These are phyloP conservation scores for Gorsachius goisagi DNA, from an alignment of 2,113 vertebrate genomes.

Conservation along the genomic window DNA sequence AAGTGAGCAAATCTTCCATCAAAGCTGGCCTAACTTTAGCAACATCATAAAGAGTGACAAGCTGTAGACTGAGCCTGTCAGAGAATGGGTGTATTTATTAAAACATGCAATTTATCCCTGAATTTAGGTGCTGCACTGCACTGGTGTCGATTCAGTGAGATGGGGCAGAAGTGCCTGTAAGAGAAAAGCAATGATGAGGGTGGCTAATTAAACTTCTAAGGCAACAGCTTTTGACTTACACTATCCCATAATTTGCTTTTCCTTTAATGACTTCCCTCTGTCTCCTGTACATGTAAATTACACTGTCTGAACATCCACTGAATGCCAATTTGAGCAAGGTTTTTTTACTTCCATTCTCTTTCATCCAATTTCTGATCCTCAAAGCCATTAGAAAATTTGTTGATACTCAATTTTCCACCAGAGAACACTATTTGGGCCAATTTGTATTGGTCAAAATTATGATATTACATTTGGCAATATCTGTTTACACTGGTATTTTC, in stretches of 20 bases:
- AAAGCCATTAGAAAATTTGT: neutral
- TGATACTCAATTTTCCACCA: neutral
- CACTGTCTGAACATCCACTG: neutral
- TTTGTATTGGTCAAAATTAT: neutral
- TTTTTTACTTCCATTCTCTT: neutral
- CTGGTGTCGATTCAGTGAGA: neutral
- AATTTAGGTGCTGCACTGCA: neutral
- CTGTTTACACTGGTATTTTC: neutral
- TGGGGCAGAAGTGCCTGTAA: neutral
- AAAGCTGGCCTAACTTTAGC: neutral
- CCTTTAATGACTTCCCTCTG: conserved; percentile 31
- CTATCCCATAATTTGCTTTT: conserved; percentile 26
- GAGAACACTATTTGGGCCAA: neutral
- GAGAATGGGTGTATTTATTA: neutral
- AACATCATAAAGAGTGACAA: neutral
- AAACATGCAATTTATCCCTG: neutral
- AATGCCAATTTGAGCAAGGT: neutral
- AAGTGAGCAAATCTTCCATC: neutral
- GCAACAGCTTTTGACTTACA: conserved; percentile 19
- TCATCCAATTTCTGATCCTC: neutral
- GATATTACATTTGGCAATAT: neutral
- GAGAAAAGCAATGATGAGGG: neutral
- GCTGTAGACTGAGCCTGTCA: neutral
- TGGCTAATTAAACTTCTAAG: conserved; percentile 27
- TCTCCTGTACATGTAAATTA: conserved; percentile 20